Base-by-base conservation (phyloP, 2,888 invertebrate species). In the Agrochola lychnidis region DNA sequence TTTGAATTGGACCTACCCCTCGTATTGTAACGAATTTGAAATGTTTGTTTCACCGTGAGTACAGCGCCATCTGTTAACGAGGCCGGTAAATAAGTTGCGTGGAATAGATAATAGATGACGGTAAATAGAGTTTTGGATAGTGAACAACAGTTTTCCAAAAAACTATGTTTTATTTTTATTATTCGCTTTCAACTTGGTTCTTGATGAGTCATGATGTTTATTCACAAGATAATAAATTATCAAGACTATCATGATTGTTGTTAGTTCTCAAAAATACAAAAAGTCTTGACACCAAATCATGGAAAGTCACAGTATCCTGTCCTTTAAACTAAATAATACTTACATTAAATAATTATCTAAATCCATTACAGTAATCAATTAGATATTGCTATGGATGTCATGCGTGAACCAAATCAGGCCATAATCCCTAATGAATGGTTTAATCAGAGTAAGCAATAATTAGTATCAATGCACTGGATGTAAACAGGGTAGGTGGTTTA, bases 1-100 rank as follows among this genome's bases (percentile, higher is more conserved):
- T 88, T 90, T 86, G 83, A 82, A 75, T 88, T 83, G 81, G 80
- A 76, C 80, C 78, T 82, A 75, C 84, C 82, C 82, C 68, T 82
- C 81, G 71, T 80, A 84, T 75, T 82, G 81, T 85, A 86, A 79
- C 82, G 87, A 82, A 87, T 87, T 87, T 79, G 82, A 83, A 87
- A 79, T 86, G 75, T 87, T 87, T 83, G 73, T 78, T 70, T 70
- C 53, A 42, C 40, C 10, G 45, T 76, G 59, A 72, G 30, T 30
- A 63, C 59, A 72, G 59, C 81, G 85, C 79, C 85, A 88, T 83
- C 83, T 83, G 62, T 67, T 83, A 74, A 74, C 69, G 48, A 62
- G 36, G 4, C 16, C 2, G 10, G 74, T 70, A 81, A 83, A 83
- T 61, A 78, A 81, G 61, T 83, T 83, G 70, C 25, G 30, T 12